These are phyloP conservation scores for Serripes groenlandicus DNA, from an alignment of 2,888 invertebrate genomes.

Conservation along the genomic window DNA sequence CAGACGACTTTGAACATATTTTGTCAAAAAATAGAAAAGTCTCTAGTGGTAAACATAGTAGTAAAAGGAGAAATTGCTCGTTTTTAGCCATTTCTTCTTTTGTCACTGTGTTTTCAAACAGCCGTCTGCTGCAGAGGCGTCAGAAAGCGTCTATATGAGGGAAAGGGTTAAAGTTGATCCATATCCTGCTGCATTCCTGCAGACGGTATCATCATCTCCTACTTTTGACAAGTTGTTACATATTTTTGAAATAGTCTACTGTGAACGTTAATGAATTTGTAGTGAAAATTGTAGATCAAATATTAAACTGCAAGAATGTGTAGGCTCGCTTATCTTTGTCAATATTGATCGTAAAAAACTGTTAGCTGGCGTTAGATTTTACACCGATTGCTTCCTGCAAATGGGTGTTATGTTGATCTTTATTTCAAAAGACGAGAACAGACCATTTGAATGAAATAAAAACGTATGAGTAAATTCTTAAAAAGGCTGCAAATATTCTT, in stretches of 20 bases:
- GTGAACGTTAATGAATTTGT: not conserved
- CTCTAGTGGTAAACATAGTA: not conserved
- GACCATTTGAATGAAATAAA: no score
- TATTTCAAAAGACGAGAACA: no score
- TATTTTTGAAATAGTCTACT: no score
- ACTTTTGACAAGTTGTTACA: no score
- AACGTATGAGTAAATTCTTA: no score
- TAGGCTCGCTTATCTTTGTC: not conserved
- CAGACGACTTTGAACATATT: not conserved
- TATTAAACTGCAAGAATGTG: not conserved
- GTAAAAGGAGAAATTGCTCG: not conserved
- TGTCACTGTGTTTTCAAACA: not conserved
- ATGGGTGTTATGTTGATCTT: no score
- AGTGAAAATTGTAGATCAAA: not conserved
- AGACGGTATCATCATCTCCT: no score
- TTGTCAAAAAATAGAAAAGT: not conserved
- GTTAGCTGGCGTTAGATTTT: not conserved
- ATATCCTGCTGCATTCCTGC: not conserved
- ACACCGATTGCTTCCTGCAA: no score
- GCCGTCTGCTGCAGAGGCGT: not conserved
- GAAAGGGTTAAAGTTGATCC: not conserved
- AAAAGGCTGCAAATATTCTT: no score
- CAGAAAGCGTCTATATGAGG: not conserved
- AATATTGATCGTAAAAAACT: not conserved
- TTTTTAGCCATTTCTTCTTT: not conserved